Conservation (phyloP, 2,888 invertebrate genomes). For the Zonitis immaculata region DNA sequence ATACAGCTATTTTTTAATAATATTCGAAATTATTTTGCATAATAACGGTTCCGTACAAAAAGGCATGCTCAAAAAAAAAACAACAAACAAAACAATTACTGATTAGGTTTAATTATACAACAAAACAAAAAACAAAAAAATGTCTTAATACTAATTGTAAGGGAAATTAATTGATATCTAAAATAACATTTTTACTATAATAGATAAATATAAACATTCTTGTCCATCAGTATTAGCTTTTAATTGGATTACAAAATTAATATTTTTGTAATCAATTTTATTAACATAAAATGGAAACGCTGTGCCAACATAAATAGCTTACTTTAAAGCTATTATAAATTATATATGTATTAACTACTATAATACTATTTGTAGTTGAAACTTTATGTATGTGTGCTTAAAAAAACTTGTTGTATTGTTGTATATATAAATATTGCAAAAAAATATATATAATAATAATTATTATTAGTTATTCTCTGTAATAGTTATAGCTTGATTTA, state of each 20-base stretch:
- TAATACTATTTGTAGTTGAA: conserved; percentile 23
- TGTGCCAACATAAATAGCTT: conserved; percentile 37
- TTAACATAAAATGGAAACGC: conserved; percentile 29
- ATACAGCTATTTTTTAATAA: conserved; percentile 2
- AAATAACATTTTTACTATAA: conserved; percentile 26
- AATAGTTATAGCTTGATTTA: background rate
- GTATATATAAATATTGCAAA: conserved; percentile 21
- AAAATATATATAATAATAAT: no score
- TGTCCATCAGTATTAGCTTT: conserved; percentile 42
- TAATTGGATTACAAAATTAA: conserved; percentile 40
- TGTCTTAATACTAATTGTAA: conserved; percentile 3
- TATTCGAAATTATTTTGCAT: conserved; percentile 4
- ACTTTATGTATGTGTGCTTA: conserved; percentile 30
- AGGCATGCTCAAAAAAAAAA: conserved; percentile 18
- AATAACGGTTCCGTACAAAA: conserved; percentile 16
- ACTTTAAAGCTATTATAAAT: conserved; percentile 15
- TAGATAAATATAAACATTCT: conserved; percentile 29
- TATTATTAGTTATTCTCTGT: background rate
- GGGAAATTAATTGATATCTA: conserved; percentile 8
- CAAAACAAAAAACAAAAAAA: background rate
- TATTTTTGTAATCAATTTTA: conserved; percentile 45
- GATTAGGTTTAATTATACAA: conserved; percentile 17
- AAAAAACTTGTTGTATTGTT: conserved; percentile 28
- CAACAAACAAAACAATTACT: conserved; percentile 8
- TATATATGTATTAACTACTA: conserved; percentile 8